Evolutionary conservation across 2,797 vertebrate species (phyloP), one percentile per base, ranked within the genome.

Genomic region (Hippoglossus hippoglossus): DNA sequence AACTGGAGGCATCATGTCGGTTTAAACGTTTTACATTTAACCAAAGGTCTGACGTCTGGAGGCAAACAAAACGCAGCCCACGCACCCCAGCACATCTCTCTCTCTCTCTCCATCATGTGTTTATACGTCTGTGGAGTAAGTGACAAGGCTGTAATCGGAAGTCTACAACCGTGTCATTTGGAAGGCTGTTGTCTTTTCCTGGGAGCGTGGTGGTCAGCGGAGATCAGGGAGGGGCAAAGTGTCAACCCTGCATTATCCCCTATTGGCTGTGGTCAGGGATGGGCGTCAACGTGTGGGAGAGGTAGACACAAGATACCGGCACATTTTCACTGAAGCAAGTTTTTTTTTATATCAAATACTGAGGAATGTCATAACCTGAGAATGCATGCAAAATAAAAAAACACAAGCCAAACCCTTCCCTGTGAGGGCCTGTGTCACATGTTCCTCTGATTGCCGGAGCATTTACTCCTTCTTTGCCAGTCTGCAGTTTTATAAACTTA

Each of bases 121-220:
- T 87, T 91, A 90, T 82, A 80, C 70, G 53, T 83, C 64, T 80
- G 77, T 84, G 70, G 85, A 86, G 82, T 84, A 90, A 92, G 89
- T 92, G 90, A 92, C 91, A 93, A 86, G 90, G 80, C 87, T 94
- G 89, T 92, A 95, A 95, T 94, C 92, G 92, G 93, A 94, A 94
- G 91, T 93, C 87, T 86, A 90, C 90, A 90, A 92, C 89, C 74
- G 64, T 93, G 92, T 94, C 90, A 94, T 94, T 94, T 94, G 85
- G 84, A 90, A 87, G 84, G 87, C 86, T 91, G 87, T 89, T 93
- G 92, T 91, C 92, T 89, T 93, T 92, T 90, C 89, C 87, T 93
- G 85, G 83, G 89, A 89, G 80, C 73, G 80, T 62, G 76, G 84
- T 82, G 91, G 89, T 92, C 89, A 93, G 83, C 78, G 81, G 78